Evolutionary conservation across 2,797 vertebrate species (phyloP).

Genomic region (Acridotheres tristis): DNA sequence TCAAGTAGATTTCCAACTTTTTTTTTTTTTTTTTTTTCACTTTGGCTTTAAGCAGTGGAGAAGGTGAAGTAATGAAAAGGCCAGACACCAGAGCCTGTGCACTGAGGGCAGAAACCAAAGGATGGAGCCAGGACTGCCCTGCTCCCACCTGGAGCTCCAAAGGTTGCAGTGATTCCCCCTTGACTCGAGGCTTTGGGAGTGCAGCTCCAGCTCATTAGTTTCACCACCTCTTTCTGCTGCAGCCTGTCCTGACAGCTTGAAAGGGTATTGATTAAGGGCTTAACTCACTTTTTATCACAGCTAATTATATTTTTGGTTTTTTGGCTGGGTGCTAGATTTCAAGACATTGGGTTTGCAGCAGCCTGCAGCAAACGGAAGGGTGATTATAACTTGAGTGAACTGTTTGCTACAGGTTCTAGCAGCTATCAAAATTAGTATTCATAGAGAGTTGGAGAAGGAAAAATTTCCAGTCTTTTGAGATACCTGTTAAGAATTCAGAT

Average conservation of each 20-base stretch:
- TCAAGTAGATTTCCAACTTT: background rate
- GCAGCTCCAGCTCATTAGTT: conserved; percentile 33
- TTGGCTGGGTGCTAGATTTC: conserved; percentile 1
- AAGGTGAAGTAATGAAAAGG: background rate
- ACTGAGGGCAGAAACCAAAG: background rate
- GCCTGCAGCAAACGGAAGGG: background rate
- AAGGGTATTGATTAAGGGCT: conserved; percentile 62
- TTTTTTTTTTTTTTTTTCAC: background rate
- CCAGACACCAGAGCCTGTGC: background rate
- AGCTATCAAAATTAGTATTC: background rate
- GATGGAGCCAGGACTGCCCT: background rate
- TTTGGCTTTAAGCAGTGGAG: background rate
- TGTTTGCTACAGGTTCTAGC: background rate
- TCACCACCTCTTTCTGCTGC: background rate
- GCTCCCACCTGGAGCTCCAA: background rate
- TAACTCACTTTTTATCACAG: conserved; percentile 46
- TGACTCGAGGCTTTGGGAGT: background rate
- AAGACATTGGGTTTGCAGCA: background rate
- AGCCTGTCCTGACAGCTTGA: conserved; percentile 34
- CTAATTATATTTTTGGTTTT: conserved; percentile 45
- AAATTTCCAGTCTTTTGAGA: background rate
- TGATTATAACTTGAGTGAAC: background rate
- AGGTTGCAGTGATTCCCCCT: background rate
- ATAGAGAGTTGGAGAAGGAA: background rate
- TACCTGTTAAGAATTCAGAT: background rate